A percentile compares a stretch with the other conserved stretches of the same genome.
Conservation (phyloP, 2,888 invertebrate species). For the Hemicrepidius hirtus region DNA sequence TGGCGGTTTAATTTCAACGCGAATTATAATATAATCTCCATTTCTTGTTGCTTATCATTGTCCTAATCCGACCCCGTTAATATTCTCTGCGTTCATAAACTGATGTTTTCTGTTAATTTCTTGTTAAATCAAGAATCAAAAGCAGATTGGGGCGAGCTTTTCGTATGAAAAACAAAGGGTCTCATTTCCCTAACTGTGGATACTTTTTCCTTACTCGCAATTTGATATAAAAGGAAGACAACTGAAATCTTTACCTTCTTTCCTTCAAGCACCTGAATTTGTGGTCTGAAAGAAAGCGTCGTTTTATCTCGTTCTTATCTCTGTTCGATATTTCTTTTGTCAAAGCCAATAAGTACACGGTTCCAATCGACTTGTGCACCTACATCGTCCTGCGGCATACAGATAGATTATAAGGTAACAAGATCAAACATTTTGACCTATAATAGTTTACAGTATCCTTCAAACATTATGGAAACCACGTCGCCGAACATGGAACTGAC, state of each 20-base stretch:
- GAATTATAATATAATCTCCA: slow-evolving; percentile 9
- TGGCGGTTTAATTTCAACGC: slow-evolving; percentile 15
- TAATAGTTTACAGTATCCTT: slow-evolving; percentile 23
- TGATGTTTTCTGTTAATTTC: slow-evolving; percentile 7
- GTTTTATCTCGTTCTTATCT: slow-evolving; percentile 62
- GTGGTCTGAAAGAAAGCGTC: slow-evolving; percentile 58
- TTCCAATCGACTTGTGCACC: slow-evolving; percentile 35
- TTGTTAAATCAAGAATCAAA: slow-evolving; percentile 12
- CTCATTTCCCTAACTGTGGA: slow-evolving; percentile 11
- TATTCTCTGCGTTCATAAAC: neutral
- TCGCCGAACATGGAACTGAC: slow-evolving; percentile 17
- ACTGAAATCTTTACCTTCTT: slow-evolving; percentile 30
- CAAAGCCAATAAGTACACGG: slow-evolving; percentile 61
- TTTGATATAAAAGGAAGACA: slow-evolving; percentile 34
- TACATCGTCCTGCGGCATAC: slow-evolving; percentile 27
- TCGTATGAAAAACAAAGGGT: slow-evolving; percentile 14
- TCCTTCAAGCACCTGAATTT: slow-evolving; percentile 61
- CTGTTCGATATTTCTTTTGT: slow-evolving; percentile 64
- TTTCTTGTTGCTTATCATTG: slow-evolving; percentile 17
- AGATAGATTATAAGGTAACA: slow-evolving; percentile 18
- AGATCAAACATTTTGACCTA: slow-evolving; percentile 15
- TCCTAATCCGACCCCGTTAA: slow-evolving; percentile 6
- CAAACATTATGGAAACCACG: slow-evolving; percentile 25
- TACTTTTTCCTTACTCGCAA: slow-evolving; percentile 15
- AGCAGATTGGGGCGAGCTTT: neutral